These are phyloP conservation scores for Temnothorax ravouxi DNA, from an alignment of 2,888 invertebrate species.

Conservation along the genomic window DNA sequence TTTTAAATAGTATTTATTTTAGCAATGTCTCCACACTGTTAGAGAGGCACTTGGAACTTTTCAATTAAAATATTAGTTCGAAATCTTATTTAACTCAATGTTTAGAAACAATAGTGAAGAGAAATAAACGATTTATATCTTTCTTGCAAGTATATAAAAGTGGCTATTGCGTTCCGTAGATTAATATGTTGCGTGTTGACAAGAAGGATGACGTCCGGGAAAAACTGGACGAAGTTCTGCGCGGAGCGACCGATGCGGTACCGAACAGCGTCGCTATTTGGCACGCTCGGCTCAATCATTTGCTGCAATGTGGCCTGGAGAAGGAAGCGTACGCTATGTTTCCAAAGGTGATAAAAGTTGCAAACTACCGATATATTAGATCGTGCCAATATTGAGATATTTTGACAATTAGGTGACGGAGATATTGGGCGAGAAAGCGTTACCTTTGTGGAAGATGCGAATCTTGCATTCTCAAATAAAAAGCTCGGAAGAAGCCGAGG, in stretches of 20 bases:
- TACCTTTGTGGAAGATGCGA: conserved; percentile 87
- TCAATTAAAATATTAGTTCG: background rate
- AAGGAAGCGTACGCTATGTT: conserved; percentile 86
- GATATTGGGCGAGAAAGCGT: conserved; percentile 84
- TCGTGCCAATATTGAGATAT: background rate
- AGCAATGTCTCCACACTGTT: background rate
- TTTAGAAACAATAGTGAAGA: background rate
- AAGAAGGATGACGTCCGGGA: conserved; percentile 72
- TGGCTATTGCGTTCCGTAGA: conserved; percentile 68
- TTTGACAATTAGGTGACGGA: conserved; percentile 79
- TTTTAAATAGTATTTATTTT: conserved; percentile 19
- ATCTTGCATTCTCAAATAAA: conserved; percentile 83
- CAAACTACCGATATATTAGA: background rate
- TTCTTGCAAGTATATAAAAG: background rate
- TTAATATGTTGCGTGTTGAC: conserved; percentile 80
- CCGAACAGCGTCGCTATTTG: conserved; percentile 87
- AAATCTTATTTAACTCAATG: background rate
- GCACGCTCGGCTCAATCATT: conserved; percentile 87
- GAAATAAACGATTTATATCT: background rate
- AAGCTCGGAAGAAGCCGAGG: conserved; percentile 83
- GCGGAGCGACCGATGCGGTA: conserved; percentile 86
- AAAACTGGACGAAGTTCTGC: conserved; percentile 83
- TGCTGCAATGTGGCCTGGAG: conserved; percentile 85
- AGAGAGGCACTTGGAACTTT: background rate
- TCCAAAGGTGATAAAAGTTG: conserved; percentile 78